phyloP scores from a whole-genome alignment of 2,113 vertebrate genomes.

The Cacatua alba region DNA sequence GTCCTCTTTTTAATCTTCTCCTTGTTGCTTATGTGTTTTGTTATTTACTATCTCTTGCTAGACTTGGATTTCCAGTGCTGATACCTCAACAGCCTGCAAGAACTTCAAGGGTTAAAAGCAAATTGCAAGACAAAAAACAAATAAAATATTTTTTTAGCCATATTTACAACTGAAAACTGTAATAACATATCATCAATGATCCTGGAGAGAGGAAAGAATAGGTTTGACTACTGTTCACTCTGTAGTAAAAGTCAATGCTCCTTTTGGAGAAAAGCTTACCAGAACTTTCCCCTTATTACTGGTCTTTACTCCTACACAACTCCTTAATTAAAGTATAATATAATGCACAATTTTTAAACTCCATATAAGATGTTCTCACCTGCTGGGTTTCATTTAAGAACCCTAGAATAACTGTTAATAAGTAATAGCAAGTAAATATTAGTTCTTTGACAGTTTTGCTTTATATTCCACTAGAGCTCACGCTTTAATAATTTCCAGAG shows the following conservation, averaged over 20 bases:
- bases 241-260: background rate
- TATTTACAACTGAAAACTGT: background rate
- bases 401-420: background rate
- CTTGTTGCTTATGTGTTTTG: background rate
- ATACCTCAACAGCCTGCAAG: background rate
- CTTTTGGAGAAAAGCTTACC: background rate
- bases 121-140: background rate
- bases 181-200: background rate
- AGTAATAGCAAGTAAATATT: background rate
- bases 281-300: background rate
- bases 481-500: background rate
- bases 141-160: background rate
- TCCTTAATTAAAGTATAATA: background rate
- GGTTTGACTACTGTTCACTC: background rate
- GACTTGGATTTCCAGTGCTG: background rate
- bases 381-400: background rate
- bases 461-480: background rate
- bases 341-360: background rate
- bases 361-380: background rate
- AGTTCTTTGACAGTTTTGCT: background rate
- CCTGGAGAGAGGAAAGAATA: background rate
- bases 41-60: background rate
- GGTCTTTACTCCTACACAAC: background rate
- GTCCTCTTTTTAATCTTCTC: background rate
- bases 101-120: background rate